phyloP scores from a whole-genome alignment of 2,113 vertebrate species.

The Kobus ellipsiprymnus region DNA sequence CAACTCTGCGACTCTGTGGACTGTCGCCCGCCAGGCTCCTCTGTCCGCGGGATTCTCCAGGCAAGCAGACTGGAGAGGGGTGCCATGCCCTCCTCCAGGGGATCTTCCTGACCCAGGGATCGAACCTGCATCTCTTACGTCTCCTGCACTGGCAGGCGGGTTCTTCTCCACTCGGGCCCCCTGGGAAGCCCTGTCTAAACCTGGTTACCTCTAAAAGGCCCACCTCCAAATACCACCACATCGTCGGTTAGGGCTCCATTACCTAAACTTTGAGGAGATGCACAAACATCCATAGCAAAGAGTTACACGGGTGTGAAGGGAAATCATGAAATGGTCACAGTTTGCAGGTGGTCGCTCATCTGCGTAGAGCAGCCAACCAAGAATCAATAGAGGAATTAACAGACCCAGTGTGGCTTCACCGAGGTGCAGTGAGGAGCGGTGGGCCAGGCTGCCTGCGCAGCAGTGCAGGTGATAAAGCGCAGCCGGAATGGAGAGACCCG shows the following conservation, averaged over 20 bases:
- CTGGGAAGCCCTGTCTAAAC: background rate
- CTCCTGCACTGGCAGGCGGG: background rate
- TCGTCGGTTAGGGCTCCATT: background rate
- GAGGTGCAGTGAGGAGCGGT: background rate
- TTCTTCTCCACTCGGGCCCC: background rate
- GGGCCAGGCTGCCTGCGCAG: background rate
- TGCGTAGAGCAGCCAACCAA: background rate
- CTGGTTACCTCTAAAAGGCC: background rate
- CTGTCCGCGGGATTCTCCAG: background rate
- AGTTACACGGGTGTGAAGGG: background rate
- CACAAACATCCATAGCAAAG: background rate
- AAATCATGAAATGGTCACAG: background rate
- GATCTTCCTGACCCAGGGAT: background rate
- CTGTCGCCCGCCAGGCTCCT: background rate
- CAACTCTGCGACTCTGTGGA: accelerated
- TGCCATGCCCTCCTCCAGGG: background rate
- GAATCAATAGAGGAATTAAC: background rate
- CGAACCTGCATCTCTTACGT: accelerated
- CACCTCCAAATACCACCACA: background rate
- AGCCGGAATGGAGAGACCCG: background rate
- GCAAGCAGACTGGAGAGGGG: background rate
- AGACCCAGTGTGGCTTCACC: background rate
- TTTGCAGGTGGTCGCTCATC: background rate
- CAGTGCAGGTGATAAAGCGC: background rate
- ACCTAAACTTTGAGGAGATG: background rate